These are phyloP conservation scores for Theodoxus fluviatilis DNA, from an alignment of 2,888 invertebrate genomes.

Conservation along the genomic window DNA sequence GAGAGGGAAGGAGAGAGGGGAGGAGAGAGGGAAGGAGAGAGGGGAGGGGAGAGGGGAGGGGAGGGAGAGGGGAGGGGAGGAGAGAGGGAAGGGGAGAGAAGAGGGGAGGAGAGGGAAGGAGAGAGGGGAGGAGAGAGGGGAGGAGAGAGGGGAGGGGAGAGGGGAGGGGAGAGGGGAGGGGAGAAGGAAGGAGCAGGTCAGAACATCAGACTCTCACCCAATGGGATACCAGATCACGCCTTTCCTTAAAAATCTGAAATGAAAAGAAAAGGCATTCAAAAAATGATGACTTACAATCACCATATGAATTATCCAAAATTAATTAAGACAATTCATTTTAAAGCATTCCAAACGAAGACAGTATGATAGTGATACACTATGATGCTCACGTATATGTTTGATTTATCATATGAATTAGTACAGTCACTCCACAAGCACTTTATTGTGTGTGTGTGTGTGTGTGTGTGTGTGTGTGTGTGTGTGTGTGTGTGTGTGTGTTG, in stretches of 20 bases:
- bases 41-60: neutral
- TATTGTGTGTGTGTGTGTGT: too few species aligned
- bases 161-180: neutral
- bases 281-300: neutral
- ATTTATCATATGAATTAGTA: too few species aligned
- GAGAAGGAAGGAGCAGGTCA: neutral
- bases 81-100: neutral
- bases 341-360: too few species aligned
- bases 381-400: too few species aligned
- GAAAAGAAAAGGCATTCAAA: constrained; percentile 1
- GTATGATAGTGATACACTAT: too few species aligned
- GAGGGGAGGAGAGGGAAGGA: neutral
- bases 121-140: neutral
- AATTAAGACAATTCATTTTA: too few species aligned
- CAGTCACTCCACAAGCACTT: too few species aligned
- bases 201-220: constrained; percentile 56
- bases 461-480: too few species aligned
- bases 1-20: neutral
- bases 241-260: constrained; percentile 60
- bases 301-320: too few species aligned
- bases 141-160: neutral
- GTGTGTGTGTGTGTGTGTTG: too few species aligned
- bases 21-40: neutral
- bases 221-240: constrained; percentile 59
- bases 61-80: neutral